Base-by-base conservation (phyloP, 2,797 vertebrate species). In the Alcedo atthis region DNA sequence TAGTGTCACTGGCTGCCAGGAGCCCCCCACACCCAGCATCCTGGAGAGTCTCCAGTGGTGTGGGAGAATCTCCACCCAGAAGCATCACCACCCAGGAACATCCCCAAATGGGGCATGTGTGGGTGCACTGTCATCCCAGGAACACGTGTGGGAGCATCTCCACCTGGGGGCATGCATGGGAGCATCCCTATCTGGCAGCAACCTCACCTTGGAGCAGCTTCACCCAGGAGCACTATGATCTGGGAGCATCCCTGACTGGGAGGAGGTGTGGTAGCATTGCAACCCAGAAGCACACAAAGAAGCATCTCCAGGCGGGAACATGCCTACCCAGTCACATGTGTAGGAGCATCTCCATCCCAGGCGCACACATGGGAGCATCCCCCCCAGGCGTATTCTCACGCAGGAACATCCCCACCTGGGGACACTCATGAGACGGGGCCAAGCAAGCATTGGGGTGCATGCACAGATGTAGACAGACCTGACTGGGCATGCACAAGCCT, bases 1-100 rank as follows among this genome's bases (percentile, higher is more conserved):
- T 99, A 99, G 99, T 98, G 99, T 99, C 98, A 98, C 95, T 93
- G 98, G 97, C 96, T 97, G 97, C 96, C 96, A 97, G 97, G 97
- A 28, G 97, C 12, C 24, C 9, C 9, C 25, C 10, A 16, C 16
- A 37, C 13, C 30, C 30, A 35, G 32, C 64, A 61, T 6, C 24
- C 21, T 43, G 14, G 73, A 33, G 66, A 68, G 43, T n/a, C 21
- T 30, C 22, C 15, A 16, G n/a, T 6, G 15, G 32, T 55, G 25
- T 61, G 25, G 37, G 37, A 61, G 35, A 26, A 40, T 18, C 59
- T 28, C 28, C 26, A 43, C 40, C 19, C 37, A 26, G 25, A 35
- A 33, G 22, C 24, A 59, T 37, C 33, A 22, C 24, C 24, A 59
- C 12, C 33, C 33, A 17, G 58, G 58, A 61, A 22, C 37, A 61